These are phyloP conservation scores for Lordiphosa andalusiaca DNA, from an alignment of 2,888 invertebrate genomes.

Conservation along the genomic window DNA sequence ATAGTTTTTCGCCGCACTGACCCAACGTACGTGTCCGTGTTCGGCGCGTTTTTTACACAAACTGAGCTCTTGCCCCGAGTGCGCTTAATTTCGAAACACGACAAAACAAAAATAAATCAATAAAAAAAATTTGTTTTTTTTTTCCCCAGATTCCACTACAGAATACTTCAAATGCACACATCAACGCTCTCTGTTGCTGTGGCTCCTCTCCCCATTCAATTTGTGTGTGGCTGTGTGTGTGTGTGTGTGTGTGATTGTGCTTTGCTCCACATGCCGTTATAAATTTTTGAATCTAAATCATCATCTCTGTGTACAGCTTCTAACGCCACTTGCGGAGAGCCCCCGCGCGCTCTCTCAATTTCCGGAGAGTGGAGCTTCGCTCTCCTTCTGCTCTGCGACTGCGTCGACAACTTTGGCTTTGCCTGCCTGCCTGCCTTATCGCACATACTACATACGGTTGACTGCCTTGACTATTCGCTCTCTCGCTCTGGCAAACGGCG, in stretches of 20 bases:
- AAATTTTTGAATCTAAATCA: constrained; percentile 29
- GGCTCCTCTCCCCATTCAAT: constrained; percentile 30
- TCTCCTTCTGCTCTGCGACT: constrained; percentile 4
- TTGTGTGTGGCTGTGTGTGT: constrained; percentile 48
- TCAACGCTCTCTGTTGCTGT: constrained; percentile 17
- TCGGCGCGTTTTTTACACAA: constrained; percentile 71
- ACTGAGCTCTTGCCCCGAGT: constrained; percentile 53
- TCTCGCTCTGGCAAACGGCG: constrained; percentile 33
- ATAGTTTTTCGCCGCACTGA: constrained; percentile 33
- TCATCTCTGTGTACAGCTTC: constrained; percentile 57
- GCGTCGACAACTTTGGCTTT: constrained; percentile 22
- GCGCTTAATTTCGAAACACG: constrained; percentile 63
- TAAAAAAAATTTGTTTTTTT: constrained; percentile 52
- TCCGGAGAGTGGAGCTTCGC: constrained; percentile 15
- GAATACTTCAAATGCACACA: constrained; percentile 20
- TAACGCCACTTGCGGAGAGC: constrained; percentile 23
- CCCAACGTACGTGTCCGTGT: constrained; percentile 63
- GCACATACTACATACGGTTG: constrained; percentile 39
- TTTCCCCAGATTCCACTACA: constrained; percentile 38
- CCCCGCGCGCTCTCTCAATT: constrained; percentile 28
- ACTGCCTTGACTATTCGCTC: constrained; percentile 24
- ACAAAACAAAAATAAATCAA: constrained; percentile 37
- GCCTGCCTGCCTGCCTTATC: constrained; percentile 56
- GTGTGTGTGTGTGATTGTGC: constrained; percentile 29
- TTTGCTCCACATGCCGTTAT: constrained; percentile 67